Base-by-base conservation (phyloP, 2,888 invertebrate species). In the Melitaea athalia region DNA sequence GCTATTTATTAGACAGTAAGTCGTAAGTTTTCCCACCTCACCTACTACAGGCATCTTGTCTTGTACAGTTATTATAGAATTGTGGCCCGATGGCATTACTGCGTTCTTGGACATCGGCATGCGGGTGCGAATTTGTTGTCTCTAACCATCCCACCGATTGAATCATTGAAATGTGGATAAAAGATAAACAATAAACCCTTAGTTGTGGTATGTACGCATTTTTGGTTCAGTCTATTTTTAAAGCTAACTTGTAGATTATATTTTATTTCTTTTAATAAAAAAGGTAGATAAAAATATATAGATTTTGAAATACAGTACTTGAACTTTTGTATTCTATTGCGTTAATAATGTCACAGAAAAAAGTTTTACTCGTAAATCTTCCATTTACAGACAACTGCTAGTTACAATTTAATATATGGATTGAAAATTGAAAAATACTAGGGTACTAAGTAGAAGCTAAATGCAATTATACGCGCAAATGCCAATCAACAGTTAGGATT, bases 401-500 rank as follows among this genome's bases (percentile, higher is more conserved):
- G 24, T 24, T 24, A 24, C 3, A 24, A 2, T 24, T 24, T 24
- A 24, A 2, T 24, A 24, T 24, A 24, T 24, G 24, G 1, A 24
- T 24, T 24, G 24, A 24, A 2, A 24, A 24, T 43, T 43, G 43
- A 43, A 43, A 43, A 43, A 43, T 43, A 43, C 8, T 43, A 43
- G 24, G 24, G 24, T 24, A 24, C 24, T 60, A 60, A 47, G 24
- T 31, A 52, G 15, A 24, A 38, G 43, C 60, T 68, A 67, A 72
- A 71, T 68, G 69, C 71, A 75, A 75, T 74, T 72, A 74, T 77
- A 82, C 86, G 83, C 82, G 79, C 85, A 85, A 89, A 89, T 85
- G 85, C 84, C 84, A 82, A 78, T 81, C 85, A 84, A 92, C 92
- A 92, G 92, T 92, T 92, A 92, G 85, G 77, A 75, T 71, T 80